A percentile compares a stretch with the other conserved stretches of the same genome.
Conservation (phyloP, 2,888 invertebrate species). For the Tridacna gigas region DNA sequence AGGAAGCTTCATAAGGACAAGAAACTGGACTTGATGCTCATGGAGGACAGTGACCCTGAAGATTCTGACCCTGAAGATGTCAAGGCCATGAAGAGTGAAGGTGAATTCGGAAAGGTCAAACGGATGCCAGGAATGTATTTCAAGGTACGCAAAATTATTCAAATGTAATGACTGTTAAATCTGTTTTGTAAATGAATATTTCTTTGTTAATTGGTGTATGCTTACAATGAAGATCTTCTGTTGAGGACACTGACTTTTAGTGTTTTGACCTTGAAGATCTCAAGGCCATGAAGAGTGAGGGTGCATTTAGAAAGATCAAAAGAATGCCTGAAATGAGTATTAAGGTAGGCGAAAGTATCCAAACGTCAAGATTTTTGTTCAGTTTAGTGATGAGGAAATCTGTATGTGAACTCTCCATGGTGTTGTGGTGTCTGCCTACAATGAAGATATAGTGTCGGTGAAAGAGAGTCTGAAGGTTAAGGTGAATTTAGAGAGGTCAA, state of each 20-base stretch:
- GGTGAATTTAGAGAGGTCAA: too few species aligned
- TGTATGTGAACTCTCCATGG: too few species aligned
- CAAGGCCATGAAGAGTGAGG: slow-evolving; percentile 44
- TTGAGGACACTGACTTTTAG: slow-evolving; percentile 70
- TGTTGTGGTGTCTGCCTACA: too few species aligned
- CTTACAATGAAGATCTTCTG: too few species aligned
- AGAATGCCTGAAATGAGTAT: slow-evolving; percentile 80
- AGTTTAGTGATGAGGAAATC: too few species aligned
- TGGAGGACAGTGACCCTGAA: slow-evolving; percentile 71
- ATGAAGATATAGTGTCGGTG: too few species aligned
- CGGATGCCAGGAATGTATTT: slow-evolving; percentile 82
- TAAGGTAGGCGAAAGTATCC: slow-evolving; percentile 63
- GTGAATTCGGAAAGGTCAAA: slow-evolving; percentile 79
- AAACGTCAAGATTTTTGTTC: not conserved
- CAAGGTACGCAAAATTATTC: slow-evolving; percentile 76
- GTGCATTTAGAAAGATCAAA: not conserved
- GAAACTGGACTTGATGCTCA: slow-evolving; percentile 70
- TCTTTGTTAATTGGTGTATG: too few species aligned
- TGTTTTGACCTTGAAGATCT: slow-evolving; percentile 65
- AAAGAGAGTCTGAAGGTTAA: too few species aligned
- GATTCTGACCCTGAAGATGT: slow-evolving; percentile 66
- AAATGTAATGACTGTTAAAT: not conserved
- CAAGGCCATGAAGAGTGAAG: slow-evolving; percentile 74
- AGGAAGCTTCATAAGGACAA: slow-evolving; percentile 77
- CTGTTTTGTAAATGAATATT: not conserved